Base-by-base conservation (phyloP, 2,888 invertebrate species). In the Gerris lacustris region DNA sequence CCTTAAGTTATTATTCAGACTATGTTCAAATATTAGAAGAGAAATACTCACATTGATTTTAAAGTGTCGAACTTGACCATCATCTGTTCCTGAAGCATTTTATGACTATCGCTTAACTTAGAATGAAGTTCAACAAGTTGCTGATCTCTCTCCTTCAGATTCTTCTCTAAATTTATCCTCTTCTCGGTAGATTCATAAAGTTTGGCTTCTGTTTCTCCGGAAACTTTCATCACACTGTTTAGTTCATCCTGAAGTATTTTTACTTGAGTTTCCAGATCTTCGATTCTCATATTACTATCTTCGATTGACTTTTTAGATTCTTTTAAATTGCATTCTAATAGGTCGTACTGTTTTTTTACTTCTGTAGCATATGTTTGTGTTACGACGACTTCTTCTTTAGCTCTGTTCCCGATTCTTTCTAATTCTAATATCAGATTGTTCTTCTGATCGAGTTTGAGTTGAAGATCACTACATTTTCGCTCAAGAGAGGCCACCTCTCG, bases 41-140 rank as follows among this genome's bases (percentile, higher is more conserved):
- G 44, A 44, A 44, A 43, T 67, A 67, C 67, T 67, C 44, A 67
- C 67, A 44, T 7, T 44, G n/a, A 31, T 17, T 67, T 67, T 15
- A 67, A 15, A 44, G 67, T 44, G 2, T 44, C 67, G 7, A 67
- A 9, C 31, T 64, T 64, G 18, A 64, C 18, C 7, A 18, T 9
- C 5, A 31, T 64, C 17, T 64, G 64, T 64, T 64, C 64, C 64
- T 64, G 64, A n/a, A 64, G 31, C 31, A 64, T n/a, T 31, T 64
- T 64, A 7, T 64, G 18, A n/a, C 15, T 9, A 9, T 17, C 9
- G 17, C 9, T 17, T 64, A 64, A 17, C 18, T 64, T 7, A 9
- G 2, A 1, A 31, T 64, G 64, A n/a, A 64, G 18, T 9, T 9
- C 11, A 18, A n/a, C 17, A 18, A 18, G 9, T 64, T 31, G 64